phyloP scores from a whole-genome alignment of 1,140 invertebrate genomes.

The Drosophila bifasciata region DNA sequence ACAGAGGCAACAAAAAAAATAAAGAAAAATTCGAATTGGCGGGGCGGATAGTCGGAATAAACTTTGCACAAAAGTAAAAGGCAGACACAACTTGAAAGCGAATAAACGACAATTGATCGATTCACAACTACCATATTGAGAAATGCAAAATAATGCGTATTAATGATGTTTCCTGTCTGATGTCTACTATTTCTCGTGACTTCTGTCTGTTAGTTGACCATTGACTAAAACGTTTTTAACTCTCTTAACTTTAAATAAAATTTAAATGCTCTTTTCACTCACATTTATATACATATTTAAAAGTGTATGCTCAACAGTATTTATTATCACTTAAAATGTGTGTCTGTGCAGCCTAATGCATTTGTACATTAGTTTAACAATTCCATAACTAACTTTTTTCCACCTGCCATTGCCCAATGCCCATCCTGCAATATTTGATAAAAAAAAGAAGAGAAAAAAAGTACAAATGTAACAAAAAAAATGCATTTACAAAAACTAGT shows the following conservation, averaged over 20 bases:
- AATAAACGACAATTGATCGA: constrained; percentile 74
- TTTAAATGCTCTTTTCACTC: constrained; percentile 20
- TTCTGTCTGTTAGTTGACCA: constrained; percentile 31
- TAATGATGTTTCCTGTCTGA: constrained; percentile 47
- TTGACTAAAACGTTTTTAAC: not conserved
- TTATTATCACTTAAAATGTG: constrained; percentile 42
- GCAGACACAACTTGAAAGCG: constrained; percentile 35
- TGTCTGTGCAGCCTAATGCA: constrained; percentile 49
- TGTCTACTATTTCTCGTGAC: constrained; percentile 21
- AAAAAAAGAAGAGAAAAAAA: constrained; percentile 28
- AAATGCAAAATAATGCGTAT: constrained; percentile 55
- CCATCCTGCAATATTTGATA: constrained; percentile 40
- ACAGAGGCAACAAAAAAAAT: constrained; percentile 24
- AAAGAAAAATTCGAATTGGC: constrained; percentile 23
- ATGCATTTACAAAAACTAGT: constrained; percentile 31
- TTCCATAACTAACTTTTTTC: constrained; percentile 36
- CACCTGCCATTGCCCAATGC: constrained; percentile 20
- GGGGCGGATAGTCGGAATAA: constrained; percentile 25
- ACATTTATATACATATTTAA: constrained; percentile 2
- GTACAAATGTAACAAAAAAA: too few species aligned
- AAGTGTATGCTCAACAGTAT: constrained; percentile 4
- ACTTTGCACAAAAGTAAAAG: constrained; percentile 49
- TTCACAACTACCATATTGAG: constrained; percentile 43
- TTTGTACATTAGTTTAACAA: constrained; percentile 64
- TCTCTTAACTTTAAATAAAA: constrained; percentile 21